Base-by-base conservation (phyloP, 1,140 invertebrate species). In the Pogonognathellus flavescens region DNA sequence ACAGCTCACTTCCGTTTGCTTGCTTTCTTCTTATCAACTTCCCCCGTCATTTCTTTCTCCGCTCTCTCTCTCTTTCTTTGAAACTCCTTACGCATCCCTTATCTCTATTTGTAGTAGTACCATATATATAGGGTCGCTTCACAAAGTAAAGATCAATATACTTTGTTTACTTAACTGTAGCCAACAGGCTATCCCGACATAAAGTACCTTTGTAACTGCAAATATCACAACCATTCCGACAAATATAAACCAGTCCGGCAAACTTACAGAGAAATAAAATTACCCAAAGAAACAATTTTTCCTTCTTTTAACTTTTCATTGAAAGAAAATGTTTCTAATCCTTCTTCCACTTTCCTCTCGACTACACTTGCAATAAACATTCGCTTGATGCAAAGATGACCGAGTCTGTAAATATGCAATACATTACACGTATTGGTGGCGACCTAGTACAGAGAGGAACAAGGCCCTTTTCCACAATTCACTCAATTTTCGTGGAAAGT, bases 1-100 rank as follows among this genome's bases (percentile, higher is more conserved):
- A 81, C 70, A 85, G 84, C 80, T 85, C 70, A 41, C 84, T 80
- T 55, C 60, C 60, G 41, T 83, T 82, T 70, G 59, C 25, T 72
- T 85, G 84, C 25, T 59, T 85, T 66, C 50, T 53, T 81, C 50
- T 22, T 81, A 41, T 41, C 25, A 50, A 57, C 80, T 81, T 55
- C 11, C n/a, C 80, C 16, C n/a, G n/a, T n/a, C n/a, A n/a, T n/a
- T n/a, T n/a, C n/a, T n/a, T n/a, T n/a, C n/a, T n/a, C n/a, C n/a
- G n/a, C 53, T n/a, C 76, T 82, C 66, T 50, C 20, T 18, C 57
- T 81, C 76, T 81, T 20, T 31, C 53, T 76, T 41, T 60, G 10
- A 7, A 31, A 20, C 59, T 62, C 82, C 11, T 81, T 81, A 55
- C 55, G 72, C 50, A 50, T 81, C 55, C 14, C 80, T 81, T 81